phyloP scores from a whole-genome alignment of 2,113 vertebrate genomes.

The Orcinus orca region DNA sequence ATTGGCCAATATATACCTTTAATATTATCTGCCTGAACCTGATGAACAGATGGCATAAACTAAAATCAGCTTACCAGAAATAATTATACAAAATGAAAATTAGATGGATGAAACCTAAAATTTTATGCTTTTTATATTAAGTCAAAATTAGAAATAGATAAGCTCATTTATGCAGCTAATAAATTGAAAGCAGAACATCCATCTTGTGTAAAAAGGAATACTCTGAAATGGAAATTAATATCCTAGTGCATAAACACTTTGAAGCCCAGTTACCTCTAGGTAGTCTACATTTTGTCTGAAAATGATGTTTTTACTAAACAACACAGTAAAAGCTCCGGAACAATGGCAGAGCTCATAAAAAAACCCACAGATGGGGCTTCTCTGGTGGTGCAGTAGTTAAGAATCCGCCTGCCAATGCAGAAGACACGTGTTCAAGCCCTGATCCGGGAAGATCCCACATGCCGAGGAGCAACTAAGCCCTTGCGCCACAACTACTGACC shows the following conservation, averaged over 20 bases:
- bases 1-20: conserved; percentile 43
- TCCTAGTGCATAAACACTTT: conserved; percentile 41
- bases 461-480: no score
- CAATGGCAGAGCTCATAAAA: background rate
- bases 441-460: no score
- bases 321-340: background rate
- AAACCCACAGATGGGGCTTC: background rate
- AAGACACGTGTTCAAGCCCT: no score
- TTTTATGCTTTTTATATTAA: conserved; percentile 64
- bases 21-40: conserved; percentile 47
- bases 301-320: conserved; percentile 22
- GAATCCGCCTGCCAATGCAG: no score
- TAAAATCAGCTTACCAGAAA: conserved; percentile 72
- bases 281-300: conserved; percentile 10
- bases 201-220: conserved; percentile 69
- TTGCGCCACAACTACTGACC: no score
- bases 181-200: conserved; percentile 72
- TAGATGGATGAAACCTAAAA: conserved; percentile 72
- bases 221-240: conserved; percentile 72
- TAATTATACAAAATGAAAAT: conserved; percentile 63
- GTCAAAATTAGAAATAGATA: conserved; percentile 68
- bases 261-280: conserved; percentile 22
- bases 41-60: conserved; percentile 52
- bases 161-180: conserved; percentile 67
- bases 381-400: no score